Percentiles rank a stretch among this genome's conserved stretches.
Conservation (phyloP, 2,113 vertebrate genomes). For the Pica pica region DNA sequence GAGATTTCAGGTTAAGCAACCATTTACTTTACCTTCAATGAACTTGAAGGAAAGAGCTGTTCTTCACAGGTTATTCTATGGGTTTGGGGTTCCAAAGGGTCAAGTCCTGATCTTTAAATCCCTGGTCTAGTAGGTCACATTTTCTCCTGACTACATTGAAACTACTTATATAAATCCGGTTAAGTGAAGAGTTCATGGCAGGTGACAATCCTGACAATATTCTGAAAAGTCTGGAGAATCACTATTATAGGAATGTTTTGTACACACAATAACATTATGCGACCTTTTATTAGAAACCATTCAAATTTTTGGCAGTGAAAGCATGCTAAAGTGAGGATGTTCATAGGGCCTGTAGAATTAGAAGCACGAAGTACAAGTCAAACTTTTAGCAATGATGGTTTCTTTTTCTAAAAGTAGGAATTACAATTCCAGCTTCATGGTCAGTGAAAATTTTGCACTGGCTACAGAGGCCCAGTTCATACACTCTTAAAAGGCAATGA, state of each 20-base stretch:
- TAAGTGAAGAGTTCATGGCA: background rate
- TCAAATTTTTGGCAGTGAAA: background rate
- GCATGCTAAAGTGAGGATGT: background rate
- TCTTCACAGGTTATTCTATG: slow-evolving; percentile 26
- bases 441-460: background rate
- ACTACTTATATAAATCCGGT: background rate
- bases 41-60: background rate
- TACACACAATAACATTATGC: background rate
- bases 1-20: slow-evolving; percentile 14
- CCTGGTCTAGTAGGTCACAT: background rate
- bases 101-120: background rate
- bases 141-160: background rate
- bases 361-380: background rate
- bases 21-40: background rate
- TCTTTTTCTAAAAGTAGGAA: background rate
- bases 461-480: background rate
- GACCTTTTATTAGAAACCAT: background rate
- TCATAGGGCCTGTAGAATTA: background rate
- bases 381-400: background rate
- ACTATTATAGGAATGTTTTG: background rate
- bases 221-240: background rate
- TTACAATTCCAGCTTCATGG: background rate
- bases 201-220: background rate
- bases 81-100: background rate
- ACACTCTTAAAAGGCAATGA: background rate